Conservation (phyloP, 2,888 invertebrate genomes). For the Tenthredo livida region DNA sequence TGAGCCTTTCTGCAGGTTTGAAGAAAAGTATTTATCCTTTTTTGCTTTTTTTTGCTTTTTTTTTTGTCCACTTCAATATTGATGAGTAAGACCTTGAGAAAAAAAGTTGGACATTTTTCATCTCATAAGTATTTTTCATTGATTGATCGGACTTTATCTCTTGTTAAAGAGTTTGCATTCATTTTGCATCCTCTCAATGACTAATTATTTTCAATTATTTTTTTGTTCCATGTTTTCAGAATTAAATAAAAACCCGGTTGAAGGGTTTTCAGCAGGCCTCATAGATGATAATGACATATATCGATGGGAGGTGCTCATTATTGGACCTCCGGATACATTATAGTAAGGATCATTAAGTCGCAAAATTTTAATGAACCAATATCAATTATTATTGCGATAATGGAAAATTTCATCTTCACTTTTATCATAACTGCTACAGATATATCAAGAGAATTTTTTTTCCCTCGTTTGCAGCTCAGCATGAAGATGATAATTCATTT, state of each 20-base stretch:
- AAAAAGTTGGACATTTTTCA: background rate
- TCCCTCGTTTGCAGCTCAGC: background rate
- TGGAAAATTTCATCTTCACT: background rate
- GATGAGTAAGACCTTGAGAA: background rate
- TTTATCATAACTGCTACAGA: background rate
- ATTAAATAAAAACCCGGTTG: slow-evolving; percentile 99
- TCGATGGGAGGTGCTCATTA: slow-evolving; percentile 99
- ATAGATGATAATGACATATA: slow-evolving; percentile 99
- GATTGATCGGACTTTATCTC: background rate
- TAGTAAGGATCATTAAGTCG: slow-evolving; percentile 87
- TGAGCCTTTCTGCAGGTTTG: background rate
- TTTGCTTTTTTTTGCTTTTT: too few species aligned
- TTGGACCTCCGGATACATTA: slow-evolving; percentile 99
- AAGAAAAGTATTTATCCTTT: background rate
- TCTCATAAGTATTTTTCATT: background rate
- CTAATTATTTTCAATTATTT: background rate
- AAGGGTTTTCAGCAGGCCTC: slow-evolving; percentile 99
- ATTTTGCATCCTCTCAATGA: background rate
- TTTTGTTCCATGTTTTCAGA: slow-evolving; percentile 83
- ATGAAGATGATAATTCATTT: background rate
- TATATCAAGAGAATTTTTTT: background rate
- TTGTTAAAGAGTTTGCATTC: background rate
- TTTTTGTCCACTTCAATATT: background rate
- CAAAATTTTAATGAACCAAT: slow-evolving; percentile 55
- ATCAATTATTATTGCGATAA: background rate